Conservation (phyloP, 2,888 invertebrate genomes). For the Pantelozetes paolii region DNA sequence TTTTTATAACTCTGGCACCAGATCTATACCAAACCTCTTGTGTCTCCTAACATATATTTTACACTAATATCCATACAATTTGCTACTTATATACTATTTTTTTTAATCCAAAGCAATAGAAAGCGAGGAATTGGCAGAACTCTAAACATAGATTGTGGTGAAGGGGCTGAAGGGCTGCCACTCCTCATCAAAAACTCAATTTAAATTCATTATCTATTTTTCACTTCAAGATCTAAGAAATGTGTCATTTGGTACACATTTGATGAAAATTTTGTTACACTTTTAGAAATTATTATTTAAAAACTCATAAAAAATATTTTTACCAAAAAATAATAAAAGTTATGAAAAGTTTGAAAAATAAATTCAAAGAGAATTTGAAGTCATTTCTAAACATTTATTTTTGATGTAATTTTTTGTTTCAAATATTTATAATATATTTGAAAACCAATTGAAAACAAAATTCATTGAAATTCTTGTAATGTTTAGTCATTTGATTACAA, state of each 20-base stretch:
- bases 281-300: too few species aligned
- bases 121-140: background rate
- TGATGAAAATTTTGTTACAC: background rate
- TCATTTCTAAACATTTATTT: too few species aligned
- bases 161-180: background rate
- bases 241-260: background rate
- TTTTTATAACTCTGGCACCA: constrained; percentile 2
- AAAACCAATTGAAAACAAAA: too few species aligned
- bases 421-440: too few species aligned
- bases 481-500: too few species aligned
- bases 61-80: background rate
- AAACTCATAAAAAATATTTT: too few species aligned
- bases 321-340: too few species aligned
- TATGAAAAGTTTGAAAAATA: too few species aligned
- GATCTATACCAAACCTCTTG: background rate
- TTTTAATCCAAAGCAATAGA: background rate
- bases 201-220: background rate
- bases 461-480: too few species aligned
- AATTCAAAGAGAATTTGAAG: too few species aligned
- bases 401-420: too few species aligned
- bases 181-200: background rate
- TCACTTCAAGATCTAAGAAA: background rate
- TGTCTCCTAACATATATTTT: background rate
- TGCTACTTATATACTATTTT: background rate
- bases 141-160: background rate